Base-by-base conservation (phyloP, 1,140 invertebrate species). In the Scylla paramamosain region DNA sequence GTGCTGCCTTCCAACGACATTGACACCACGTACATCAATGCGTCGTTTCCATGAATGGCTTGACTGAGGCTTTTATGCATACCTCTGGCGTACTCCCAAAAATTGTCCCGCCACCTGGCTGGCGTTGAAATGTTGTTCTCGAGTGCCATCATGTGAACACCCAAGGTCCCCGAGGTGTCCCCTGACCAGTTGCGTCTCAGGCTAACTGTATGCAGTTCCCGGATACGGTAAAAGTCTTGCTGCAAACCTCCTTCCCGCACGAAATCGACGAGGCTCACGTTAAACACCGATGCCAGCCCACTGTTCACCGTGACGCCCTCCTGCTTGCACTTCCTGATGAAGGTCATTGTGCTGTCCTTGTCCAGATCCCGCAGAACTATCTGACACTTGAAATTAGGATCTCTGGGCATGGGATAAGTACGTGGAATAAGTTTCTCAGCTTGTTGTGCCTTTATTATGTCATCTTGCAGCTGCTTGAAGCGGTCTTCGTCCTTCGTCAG, bases 151-250 rank as follows among this genome's bases (percentile, higher is more conserved):
- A 67, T 83, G 28, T 94, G 93, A 28, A 32, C 48, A 0, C 93
- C 93, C 31, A 94, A 77, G 88, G 48, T 67, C 3, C 59, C 29
- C 0, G 87, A 45, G 0, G 88, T 94, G 87, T 90, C 59, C 4
- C 88, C 67, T 82, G 45, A 31, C 93, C 93, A 94, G 46, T 94
- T 91, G 6, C 93, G 87, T 59, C 93, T 84, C 25, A 77, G 25
- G 39, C 90, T 94, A 1, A 94, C 45, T 14, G 86, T n/a, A 45
- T 94, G 93, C n/a, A 45, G 7, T 7, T 45, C 45, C 6, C 45
- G 25, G 20, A 94, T n/a, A 10, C 14, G 39, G 45, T 94, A 94
- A 0, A 20, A 10, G 12, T 94, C 93, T 25, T 28, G 59, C 28
- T 83, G n/a, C 3, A 94, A 14, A 10, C 93, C 93, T 29, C 25